Base-by-base conservation (phyloP, 2,797 vertebrate species). In the Macropus fuliginosus region DNA sequence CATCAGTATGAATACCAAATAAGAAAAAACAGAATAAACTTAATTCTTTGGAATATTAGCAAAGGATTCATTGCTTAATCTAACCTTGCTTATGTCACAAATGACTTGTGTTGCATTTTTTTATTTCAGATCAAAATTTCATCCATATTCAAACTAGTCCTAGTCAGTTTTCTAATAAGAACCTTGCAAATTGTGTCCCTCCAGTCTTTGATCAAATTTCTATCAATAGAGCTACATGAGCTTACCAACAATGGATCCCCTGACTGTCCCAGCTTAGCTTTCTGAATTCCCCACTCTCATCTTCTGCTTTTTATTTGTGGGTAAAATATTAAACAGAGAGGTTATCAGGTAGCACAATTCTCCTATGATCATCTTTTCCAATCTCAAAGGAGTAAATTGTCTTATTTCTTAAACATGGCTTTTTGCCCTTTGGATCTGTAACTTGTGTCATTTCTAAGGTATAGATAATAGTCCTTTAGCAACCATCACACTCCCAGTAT, bases 371-470 rank as follows among this genome's bases (percentile, higher is more conserved):
- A 93, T 92, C 55, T 89, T 54, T 21, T 40, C 18, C 21, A 4
- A 5, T 92, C 31, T 81, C 74, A 46, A 81, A 81, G 74, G 21
- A 81, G 9, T 46, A 81, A 1, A 74, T 56, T 93, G 52, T 91
- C 50, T 55, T 90, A 40, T 92, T 54, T 34, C 50, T 54, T 40
- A 62, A 57, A 54, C 21, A 28, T 92, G 24, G 27, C 8, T 34
- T 55, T 93, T 54, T 31, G 16, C 27, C 24, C 74, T 95, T 93
- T 50, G 90, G 54, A 94, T 31, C 31, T 54, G 54, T 8, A 74
- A 40, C 1, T 93, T 40, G 54, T 46, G 18, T 40, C n/a, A 93
- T 93, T 96, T 92, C 55, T 91, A 94, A 59, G 3, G 40, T 54
- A 74, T 57, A 28, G 90, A 40, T 87, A 92, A 28, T 54, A 94